Evolutionary conservation across 2,888 invertebrate genomes (phyloP), one percentile per base, ranked within the genome.

Genomic region (Cosmorhoe ocellata): DNA sequence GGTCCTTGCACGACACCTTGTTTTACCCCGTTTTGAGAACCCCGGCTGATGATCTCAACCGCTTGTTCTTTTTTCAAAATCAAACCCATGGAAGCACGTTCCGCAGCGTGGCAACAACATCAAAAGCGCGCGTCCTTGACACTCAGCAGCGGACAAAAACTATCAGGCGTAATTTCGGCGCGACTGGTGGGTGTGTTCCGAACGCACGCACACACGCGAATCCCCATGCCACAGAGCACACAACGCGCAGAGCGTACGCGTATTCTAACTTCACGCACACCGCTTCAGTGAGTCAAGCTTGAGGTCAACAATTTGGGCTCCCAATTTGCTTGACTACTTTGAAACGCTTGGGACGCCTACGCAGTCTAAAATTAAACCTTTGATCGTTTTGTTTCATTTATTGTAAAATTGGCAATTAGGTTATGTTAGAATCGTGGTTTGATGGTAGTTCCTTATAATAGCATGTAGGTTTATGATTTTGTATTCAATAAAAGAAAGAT

Each of bases 131-230:
- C 77, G 88, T 81, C 88, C 89, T 88, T 89, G 89, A 88, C 88
- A 88, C 88, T 85, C 77, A 72, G 61, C 74, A 68, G 79, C 85
- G 84, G 80, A 73, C 87, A 87, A 85, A 87, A 87, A 85, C 80
- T 80, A 79, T 79, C 81, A 76, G 72, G 76, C 78, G 75, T 73
- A 81, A 80, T 82, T 83, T 84, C 80, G 81, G 84, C 74, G 80
- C 78, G 75, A 67, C 76, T 65, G 73, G 81, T 87, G 86, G 85
- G 86, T 87, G 86, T 87, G 87, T 81, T 79, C 65, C 60, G 57
- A 57, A 59, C 47, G 55, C 70, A 74, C 69, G 59, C 74, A 72
- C 71, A 69, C 70, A 67, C 64, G 56, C 58, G 63, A 55, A 65
- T 64, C 67, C 65, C 66, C 62, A 62, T 55, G 47, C 68, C 74